These are phyloP conservation scores for Myanophis thanlyinensis DNA, from an alignment of 2,113 vertebrate species.

Conservation along the genomic window DNA sequence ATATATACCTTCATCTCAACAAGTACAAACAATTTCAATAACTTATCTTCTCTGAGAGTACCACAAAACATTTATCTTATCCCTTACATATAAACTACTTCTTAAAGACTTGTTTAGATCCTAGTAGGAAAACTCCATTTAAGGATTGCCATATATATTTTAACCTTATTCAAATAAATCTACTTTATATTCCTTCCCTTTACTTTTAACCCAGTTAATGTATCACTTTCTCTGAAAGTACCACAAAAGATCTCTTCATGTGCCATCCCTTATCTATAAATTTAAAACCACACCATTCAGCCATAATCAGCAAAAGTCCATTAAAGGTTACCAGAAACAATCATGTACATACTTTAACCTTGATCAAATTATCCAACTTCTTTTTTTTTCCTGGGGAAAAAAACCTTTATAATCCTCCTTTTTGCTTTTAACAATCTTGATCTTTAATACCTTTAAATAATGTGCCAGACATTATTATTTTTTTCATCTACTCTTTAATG, in stretches of 20 bases:
- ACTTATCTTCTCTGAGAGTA: not conserved
- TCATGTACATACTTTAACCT: no score
- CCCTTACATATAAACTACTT: not conserved
- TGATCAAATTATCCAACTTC: no score
- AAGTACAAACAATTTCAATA: not conserved
- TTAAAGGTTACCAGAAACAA: not conserved
- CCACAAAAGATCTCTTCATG: not conserved
- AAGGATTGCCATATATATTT: not conserved
- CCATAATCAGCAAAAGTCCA: not conserved
- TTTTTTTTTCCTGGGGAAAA: no score
- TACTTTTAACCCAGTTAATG: not conserved
- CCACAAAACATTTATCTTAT: not conserved
- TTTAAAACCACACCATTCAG: not conserved
- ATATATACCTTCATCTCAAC: not conserved
- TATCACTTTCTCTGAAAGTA: not conserved
- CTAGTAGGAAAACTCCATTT: not conserved
- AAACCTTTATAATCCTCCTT: not conserved
- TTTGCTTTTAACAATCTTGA: not conserved
- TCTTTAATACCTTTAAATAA: not conserved
- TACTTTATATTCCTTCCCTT: not conserved
- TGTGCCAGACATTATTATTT: not conserved
- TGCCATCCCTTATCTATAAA: not conserved
- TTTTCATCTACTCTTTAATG: not conserved
- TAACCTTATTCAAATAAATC: not conserved
- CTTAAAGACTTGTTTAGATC: not conserved